phyloP scores from a whole-genome alignment of 1,140 invertebrate species.

The Aethina tumida region DNA sequence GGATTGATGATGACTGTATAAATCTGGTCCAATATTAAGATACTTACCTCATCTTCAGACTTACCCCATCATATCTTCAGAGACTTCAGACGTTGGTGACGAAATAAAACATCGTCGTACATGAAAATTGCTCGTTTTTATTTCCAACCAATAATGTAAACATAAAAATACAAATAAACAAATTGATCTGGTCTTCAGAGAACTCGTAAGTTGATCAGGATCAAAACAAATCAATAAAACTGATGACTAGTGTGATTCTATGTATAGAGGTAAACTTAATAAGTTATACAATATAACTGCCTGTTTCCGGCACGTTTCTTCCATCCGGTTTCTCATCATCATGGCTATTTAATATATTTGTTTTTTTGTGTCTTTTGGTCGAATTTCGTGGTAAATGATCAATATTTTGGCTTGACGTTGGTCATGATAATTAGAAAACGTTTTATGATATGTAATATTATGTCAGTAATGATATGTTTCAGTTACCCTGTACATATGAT shows the following conservation, averaged over 20 bases:
- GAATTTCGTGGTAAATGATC: background rate
- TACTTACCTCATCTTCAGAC: too few relatives aligned
- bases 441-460: constrained; percentile 5
- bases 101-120: too few relatives aligned
- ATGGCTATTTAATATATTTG: constrained; percentile 7
- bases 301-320: constrained; percentile 3
- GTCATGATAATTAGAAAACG: background rate
- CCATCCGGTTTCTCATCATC: background rate
- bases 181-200: constrained; percentile 5
- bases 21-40: too few relatives aligned
- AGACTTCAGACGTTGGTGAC: too few relatives aligned
- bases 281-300: background rate
- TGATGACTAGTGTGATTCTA: constrained; percentile 1
- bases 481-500: constrained; percentile 15
- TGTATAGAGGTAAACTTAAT: constrained; percentile 1
- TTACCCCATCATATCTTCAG: too few relatives aligned
- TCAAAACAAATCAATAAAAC: background rate
- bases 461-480: constrained; percentile 15
- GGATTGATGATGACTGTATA: too few relatives aligned
- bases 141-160: too few relatives aligned
- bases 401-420: background rate
- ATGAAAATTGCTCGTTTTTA: too few relatives aligned
- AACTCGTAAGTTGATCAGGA: background rate
- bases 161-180: background rate
- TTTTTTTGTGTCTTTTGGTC: constrained; percentile 3